Percentiles rank a stretch among this genome's conserved stretches.
phyloP scores from a whole-genome alignment of 1,140 invertebrate species.

The Zaprionus ornatus region DNA sequence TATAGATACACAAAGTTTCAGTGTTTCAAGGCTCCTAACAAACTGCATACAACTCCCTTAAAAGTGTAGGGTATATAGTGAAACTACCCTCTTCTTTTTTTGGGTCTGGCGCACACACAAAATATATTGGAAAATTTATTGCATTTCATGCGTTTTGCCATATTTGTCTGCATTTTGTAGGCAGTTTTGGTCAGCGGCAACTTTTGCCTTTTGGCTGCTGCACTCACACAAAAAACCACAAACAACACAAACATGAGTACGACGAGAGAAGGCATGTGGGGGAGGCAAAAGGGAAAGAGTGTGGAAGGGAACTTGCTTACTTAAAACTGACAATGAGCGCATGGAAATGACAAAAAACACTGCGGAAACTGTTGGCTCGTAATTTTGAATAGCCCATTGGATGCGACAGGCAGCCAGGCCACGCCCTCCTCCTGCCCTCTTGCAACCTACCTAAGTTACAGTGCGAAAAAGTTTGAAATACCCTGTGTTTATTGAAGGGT shows the following conservation, averaged over 20 bases:
- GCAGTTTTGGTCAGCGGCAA: constrained; percentile 70
- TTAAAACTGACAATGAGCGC: constrained; percentile 81
- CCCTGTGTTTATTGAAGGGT: background rate
- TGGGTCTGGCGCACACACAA: constrained; percentile 48
- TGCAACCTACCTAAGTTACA: constrained; percentile 17
- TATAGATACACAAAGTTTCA: background rate
- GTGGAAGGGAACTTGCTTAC: constrained; percentile 66
- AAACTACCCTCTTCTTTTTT: constrained; percentile 15
- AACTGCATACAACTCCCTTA: background rate
- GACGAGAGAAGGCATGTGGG: constrained; percentile 16
- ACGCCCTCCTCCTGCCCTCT: background rate
- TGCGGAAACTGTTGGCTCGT: constrained; percentile 81
- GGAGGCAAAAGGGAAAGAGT: constrained; percentile 41
- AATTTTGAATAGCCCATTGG: constrained; percentile 80
- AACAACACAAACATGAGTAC: constrained; percentile 31
- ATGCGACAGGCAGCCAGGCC: constrained; percentile 54
- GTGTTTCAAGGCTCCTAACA: background rate
- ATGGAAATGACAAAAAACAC: constrained; percentile 81
- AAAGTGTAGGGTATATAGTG: constrained; percentile 19
- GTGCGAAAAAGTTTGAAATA: constrained; percentile 50
- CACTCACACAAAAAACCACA: constrained; percentile 34
- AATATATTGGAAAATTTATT: constrained; percentile 82
- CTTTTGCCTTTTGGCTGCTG: constrained; percentile 57
- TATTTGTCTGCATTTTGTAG: constrained; percentile 79
- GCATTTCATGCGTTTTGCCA: constrained; percentile 78